These are phyloP conservation scores for Pachliopta kotzebuea DNA, from an alignment of 2,888 invertebrate genomes.

Conservation along the genomic window DNA sequence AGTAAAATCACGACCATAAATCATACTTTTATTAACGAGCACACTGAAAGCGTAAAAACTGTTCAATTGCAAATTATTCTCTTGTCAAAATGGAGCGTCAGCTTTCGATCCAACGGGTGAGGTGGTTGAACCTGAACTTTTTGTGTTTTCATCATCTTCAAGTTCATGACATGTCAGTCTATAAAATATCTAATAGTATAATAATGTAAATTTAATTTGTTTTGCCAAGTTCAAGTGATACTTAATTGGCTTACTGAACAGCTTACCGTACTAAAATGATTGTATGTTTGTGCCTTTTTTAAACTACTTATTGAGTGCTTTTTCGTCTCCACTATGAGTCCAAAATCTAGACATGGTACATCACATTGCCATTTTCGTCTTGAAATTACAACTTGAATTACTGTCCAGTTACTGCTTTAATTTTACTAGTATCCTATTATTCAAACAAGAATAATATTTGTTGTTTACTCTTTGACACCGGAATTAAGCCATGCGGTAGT, in stretches of 20 bases:
- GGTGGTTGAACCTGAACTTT: slow-evolving; percentile 6
- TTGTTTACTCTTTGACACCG: no score
- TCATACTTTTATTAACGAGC: slow-evolving; percentile 47
- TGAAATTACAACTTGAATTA: no score
- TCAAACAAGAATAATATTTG: no score
- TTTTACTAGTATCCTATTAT: no score
- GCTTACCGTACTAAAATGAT: not conserved
- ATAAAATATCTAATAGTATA: slow-evolving; percentile 1
- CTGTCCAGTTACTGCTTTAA: no score
- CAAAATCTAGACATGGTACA: no score
- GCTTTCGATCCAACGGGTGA: not conserved
- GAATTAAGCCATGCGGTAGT: no score
- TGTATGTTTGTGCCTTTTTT: no score
- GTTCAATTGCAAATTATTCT: slow-evolving; percentile 54
- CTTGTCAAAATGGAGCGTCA: slow-evolving; percentile 43
- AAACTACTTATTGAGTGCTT: no score
- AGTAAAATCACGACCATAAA: slow-evolving; percentile 58
- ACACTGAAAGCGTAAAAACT: slow-evolving; percentile 42
- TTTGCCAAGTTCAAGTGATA: not conserved
- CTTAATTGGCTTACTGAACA: not conserved
- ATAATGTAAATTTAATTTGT: not conserved
- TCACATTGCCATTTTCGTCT: no score
- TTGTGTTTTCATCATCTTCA: slow-evolving; percentile 10
- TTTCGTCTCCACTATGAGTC: no score
- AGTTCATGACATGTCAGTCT: not conserved